Base-by-base conservation (phyloP, 1,140 invertebrate species). In the Diorhabda sublineata region DNA sequence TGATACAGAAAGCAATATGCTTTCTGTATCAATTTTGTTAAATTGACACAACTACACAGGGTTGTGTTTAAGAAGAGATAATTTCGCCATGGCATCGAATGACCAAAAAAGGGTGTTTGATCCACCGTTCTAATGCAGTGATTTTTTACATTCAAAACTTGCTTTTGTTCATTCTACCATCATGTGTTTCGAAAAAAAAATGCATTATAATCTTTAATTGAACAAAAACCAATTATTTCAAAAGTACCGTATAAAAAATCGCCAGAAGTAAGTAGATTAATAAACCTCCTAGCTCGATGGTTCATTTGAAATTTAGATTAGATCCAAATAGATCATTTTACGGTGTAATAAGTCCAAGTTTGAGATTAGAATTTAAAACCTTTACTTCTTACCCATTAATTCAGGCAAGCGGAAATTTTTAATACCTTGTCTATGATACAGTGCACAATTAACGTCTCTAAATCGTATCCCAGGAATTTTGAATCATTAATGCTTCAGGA, bases 381-480 rank as follows among this genome's bases (percentile, higher is more conserved):
- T 42, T 5, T 4, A 58, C 8, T 65, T 43, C 41, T 26, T 26
- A 52, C 42, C 47, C 64, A 65, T 65, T 47, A 57, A 43, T 42
- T 42, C 64, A 65, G 42, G 64, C 64, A 65, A 65, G 52, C 64
- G 64, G 47, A 65, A 65, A 65, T 65, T 65, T 65, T 65, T 65
- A 65, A 65, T 65, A 65, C 64, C 47, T 42, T 8, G 42, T 43
- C 42, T 9, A 57, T 47, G 47, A 47, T 44, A 41, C 26, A 65
- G 43, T 65, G 52, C 64, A 57, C 64, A 65, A 65, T 65, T 65
- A 65, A 65, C 64, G 64, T 65, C 52, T 68, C 56, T 68, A 68
- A 68, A 64, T 42, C 47, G 60, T 45, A 63, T 57, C 42, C 47
- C 56, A 63, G 61, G 61, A 63, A 63, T 68, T 68, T 68, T 63